Conservation (phyloP, 2,797 vertebrate species). For the Remorina albescens region DNA sequence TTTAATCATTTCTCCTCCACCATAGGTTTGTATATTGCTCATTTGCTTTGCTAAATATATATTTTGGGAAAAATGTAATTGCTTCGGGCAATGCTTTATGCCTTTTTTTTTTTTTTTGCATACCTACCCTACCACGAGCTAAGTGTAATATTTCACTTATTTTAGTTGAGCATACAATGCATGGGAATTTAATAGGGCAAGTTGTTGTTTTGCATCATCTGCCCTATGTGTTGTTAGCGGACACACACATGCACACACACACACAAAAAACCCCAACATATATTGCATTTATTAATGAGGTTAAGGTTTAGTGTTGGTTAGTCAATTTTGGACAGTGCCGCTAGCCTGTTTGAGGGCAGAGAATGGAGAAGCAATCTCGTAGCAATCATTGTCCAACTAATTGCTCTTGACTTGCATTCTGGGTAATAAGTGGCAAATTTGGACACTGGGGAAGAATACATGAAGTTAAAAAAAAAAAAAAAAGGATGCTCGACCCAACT, state of each 20-base stretch:
- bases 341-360: background rate
- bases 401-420: background rate
- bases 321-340: background rate
- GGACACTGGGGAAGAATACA: background rate
- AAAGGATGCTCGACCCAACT: background rate
- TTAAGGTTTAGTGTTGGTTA: background rate
- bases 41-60: background rate
- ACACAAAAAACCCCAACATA: too few relatives aligned
- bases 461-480: background rate
- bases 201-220: background rate
- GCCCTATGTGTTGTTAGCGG: too few relatives aligned
- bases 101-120: too few relatives aligned
- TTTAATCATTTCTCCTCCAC: background rate
- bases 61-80: constrained; percentile 9
- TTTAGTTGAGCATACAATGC: background rate
- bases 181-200: background rate
- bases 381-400: too few relatives aligned
- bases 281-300: background rate
- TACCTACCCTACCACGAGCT: background rate
- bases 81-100: background rate
- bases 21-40: background rate
- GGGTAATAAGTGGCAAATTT: background rate
- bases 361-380: too few relatives aligned
- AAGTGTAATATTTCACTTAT: background rate
- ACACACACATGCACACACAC: too few relatives aligned